Conservation (phyloP, 2,113 vertebrate genomes). For the Gnathonemus longibarbis region DNA sequence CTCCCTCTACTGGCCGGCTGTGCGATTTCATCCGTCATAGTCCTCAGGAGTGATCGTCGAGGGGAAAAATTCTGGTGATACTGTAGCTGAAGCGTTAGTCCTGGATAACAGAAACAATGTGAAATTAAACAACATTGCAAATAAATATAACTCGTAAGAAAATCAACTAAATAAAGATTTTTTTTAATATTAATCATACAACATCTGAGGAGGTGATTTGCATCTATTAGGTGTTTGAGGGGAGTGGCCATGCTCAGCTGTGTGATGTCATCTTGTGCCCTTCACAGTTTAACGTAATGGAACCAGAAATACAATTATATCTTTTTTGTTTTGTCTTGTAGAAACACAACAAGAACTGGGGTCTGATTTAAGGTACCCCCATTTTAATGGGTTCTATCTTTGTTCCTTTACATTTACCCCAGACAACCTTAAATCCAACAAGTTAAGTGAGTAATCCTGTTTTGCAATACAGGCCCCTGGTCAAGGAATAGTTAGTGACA, state of each 20-base stretch:
- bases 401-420: neutral
- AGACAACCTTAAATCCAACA: neutral
- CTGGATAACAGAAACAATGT: neutral
- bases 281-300: neutral
- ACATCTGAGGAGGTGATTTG: neutral
- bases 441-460: neutral
- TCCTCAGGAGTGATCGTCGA: neutral
- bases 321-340: neutral
- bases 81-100: neutral
- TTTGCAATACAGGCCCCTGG: neutral
- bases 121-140: neutral
- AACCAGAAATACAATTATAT: neutral
- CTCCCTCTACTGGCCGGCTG: neutral
- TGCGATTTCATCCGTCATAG: neutral
- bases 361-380: neutral
- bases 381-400: neutral
- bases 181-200: neutral
- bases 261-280: neutral
- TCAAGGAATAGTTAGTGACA: neutral
- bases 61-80: neutral
- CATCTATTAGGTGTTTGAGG: neutral
- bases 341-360: neutral
- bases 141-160: neutral
- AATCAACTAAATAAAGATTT: neutral
- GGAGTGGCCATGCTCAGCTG: neutral